Conservation (phyloP, 2,113 vertebrate species). For the Ophiodon elongatus region DNA sequence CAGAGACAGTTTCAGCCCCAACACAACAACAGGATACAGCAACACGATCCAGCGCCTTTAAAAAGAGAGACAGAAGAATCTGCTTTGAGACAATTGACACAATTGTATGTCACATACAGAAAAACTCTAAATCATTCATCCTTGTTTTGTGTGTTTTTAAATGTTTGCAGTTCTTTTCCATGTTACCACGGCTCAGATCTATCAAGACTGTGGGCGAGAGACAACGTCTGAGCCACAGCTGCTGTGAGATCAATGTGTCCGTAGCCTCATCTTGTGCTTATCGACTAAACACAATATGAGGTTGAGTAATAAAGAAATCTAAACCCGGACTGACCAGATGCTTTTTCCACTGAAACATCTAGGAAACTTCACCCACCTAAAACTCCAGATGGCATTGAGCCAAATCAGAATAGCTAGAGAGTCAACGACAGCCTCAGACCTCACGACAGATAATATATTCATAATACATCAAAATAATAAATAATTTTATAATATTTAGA, state of each 20-base stretch:
- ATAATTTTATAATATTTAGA: background rate
- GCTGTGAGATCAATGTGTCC: conserved; percentile 51
- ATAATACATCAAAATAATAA: background rate
- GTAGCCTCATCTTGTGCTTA: conserved; percentile 31
- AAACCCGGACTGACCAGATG: conserved; percentile 6
- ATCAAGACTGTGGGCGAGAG: conserved; percentile 28
- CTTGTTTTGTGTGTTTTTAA: conserved; percentile 24
- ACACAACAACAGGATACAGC: conserved; percentile 3
- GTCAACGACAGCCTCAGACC: background rate
- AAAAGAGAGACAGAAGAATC: conserved; percentile 56
- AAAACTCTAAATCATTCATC: conserved; percentile 29
- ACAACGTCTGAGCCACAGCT: conserved; percentile 37
- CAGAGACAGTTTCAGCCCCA: conserved; percentile 24
- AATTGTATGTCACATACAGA: background rate
- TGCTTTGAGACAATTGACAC: conserved; percentile 31
- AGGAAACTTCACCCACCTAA: background rate
- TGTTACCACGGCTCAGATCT: conserved; percentile 14
- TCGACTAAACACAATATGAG: conserved; percentile 42
- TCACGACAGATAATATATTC: background rate
- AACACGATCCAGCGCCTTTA: conserved; percentile 48
- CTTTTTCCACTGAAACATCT: background rate
- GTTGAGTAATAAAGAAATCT: conserved; percentile 30
- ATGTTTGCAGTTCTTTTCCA: background rate
- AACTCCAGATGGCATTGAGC: background rate
- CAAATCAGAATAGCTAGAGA: conserved; percentile 5